phyloP scores from a whole-genome alignment of 2,888 invertebrate genomes.

The Loripinus fragilis region DNA sequence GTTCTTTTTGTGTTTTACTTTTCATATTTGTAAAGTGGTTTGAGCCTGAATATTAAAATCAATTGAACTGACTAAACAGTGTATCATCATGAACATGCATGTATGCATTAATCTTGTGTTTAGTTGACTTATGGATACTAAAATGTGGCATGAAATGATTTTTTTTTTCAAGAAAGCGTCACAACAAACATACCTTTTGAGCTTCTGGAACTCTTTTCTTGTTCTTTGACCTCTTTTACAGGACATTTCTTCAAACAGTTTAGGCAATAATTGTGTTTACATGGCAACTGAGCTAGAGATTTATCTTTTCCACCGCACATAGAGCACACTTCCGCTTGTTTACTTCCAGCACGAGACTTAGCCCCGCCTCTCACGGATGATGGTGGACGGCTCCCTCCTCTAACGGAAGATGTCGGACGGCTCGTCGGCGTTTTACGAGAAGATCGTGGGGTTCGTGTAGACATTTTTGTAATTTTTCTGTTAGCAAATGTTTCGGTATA shows the following conservation, averaged over 20 bases:
- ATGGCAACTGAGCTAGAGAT: constrained; percentile 36
- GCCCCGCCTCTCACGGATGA: constrained; percentile 33
- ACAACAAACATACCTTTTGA: constrained; percentile 6
- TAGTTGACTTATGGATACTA: too few species aligned
- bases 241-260: constrained; percentile 36
- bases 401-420: constrained; percentile 4
- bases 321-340: constrained; percentile 35
- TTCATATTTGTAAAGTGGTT: too few species aligned
- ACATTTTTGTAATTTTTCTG: too few species aligned
- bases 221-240: background rate
- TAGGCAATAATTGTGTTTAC: constrained; percentile 49
- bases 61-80: too few species aligned
- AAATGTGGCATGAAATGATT: too few species aligned
- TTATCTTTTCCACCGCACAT: constrained; percentile 40
- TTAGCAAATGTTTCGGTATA: too few species aligned
- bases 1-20: too few species aligned
- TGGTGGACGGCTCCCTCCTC: constrained; percentile 4
- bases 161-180: too few species aligned
- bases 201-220: background rate
- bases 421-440: background rate
- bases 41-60: too few species aligned
- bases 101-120: too few species aligned
- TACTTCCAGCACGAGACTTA: constrained; percentile 5
- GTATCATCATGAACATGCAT: too few species aligned
- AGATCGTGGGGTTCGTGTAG: background rate